Conservation (phyloP, 1,140 invertebrate species). For the Diprion similis region DNA sequence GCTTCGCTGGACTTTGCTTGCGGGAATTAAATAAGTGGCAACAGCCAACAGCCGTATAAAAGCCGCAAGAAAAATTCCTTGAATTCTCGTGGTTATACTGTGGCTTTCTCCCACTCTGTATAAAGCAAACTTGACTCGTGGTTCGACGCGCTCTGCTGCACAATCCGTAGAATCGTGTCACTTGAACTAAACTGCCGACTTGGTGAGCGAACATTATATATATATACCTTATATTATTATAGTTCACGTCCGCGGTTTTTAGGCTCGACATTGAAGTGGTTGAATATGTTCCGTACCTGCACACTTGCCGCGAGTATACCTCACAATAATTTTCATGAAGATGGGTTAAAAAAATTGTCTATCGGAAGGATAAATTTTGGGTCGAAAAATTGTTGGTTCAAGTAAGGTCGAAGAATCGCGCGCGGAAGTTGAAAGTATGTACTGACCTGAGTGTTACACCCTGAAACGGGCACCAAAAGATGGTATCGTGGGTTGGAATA, state of each 20-base stretch:
- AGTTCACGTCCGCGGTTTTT: too few species aligned
- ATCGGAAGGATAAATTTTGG: background rate
- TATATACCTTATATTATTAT: background rate
- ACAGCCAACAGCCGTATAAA: constrained; percentile 2
- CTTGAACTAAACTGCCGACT: background rate
- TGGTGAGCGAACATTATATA: background rate
- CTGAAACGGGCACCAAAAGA: constrained; percentile 27
- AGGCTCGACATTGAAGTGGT: too few species aligned
- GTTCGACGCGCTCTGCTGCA: background rate
- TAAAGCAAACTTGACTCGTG: background rate
- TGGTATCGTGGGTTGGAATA: constrained; percentile 24
- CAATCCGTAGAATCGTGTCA: background rate
- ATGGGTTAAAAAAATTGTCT: background rate
- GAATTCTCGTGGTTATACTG: background rate
- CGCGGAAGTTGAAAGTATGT: background rate
- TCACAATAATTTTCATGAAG: too few species aligned
- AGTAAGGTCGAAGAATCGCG: background rate
- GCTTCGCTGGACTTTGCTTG: background rate
- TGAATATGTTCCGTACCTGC: too few species aligned
- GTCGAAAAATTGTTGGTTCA: background rate
- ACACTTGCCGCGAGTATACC: too few species aligned
- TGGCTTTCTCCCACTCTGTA: background rate
- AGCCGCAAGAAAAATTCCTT: constrained; percentile 7
- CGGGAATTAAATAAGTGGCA: background rate
- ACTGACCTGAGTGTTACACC: constrained; percentile 24